These are phyloP conservation scores for Nemurella pictetii DNA, from an alignment of 2,888 invertebrate species.

Conservation along the genomic window DNA sequence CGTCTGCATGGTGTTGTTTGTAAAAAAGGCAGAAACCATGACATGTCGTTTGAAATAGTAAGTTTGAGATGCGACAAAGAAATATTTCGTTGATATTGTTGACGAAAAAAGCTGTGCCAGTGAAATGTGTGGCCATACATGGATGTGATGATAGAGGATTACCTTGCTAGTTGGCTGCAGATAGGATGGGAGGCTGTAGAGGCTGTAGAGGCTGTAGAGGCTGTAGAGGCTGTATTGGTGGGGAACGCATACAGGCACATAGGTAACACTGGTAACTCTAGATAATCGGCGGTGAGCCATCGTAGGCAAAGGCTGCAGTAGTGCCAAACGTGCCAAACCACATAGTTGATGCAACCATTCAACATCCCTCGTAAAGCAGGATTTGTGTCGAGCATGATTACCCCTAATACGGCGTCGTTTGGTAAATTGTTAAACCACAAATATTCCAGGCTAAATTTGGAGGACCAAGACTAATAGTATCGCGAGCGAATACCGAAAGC, in stretches of 20 bases:
- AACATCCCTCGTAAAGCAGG: background rate
- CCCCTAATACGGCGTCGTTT: conserved; percentile 6
- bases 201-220: too few relatives aligned
- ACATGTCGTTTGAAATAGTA: background rate
- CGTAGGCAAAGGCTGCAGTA: background rate
- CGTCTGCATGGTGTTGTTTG: background rate
- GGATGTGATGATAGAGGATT: background rate
- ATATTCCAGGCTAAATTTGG: conserved; percentile 7
- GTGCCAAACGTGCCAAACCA: too few relatives aligned
- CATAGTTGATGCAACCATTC: background rate
- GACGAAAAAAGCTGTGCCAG: background rate
- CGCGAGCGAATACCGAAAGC: background rate
- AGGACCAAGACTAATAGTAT: background rate
- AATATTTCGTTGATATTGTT: background rate
- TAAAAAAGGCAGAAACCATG: background rate
- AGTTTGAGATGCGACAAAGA: background rate
- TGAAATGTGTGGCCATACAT: background rate
- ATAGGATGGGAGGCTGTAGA: background rate
- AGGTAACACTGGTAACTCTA: too few relatives aligned
- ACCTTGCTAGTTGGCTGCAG: background rate
- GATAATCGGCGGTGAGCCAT: background rate
- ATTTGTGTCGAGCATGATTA: conserved; percentile 2
- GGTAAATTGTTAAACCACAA: conserved; percentile 15
- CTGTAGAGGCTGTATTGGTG: too few relatives aligned
- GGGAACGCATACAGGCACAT: background rate